Evolutionary conservation across 2,888 invertebrate genomes (phyloP).

Genomic region (Anticlea derivata): DNA sequence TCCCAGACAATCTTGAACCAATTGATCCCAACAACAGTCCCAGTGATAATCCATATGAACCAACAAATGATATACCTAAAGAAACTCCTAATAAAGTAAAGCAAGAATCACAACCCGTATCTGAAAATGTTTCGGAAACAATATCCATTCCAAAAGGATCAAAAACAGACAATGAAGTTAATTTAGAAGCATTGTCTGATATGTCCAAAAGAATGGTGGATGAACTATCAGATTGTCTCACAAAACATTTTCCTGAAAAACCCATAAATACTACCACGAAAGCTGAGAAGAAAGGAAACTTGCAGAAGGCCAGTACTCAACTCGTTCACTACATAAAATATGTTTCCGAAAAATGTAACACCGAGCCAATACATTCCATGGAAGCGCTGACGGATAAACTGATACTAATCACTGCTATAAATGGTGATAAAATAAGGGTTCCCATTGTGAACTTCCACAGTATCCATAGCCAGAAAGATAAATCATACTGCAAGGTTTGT

Average conservation of each 20-base stretch:
- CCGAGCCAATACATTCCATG: slow-evolving; percentile 18
- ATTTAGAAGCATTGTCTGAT: neutral
- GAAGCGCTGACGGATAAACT: slow-evolving; percentile 23
- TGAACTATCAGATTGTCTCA: neutral
- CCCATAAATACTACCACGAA: neutral
- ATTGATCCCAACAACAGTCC: neutral
- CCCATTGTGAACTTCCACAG: slow-evolving; percentile 36
- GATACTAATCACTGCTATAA: slow-evolving; percentile 30
- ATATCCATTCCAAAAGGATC: neutral
- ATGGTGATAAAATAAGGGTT: slow-evolving; percentile 32
- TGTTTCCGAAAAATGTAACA: slow-evolving; percentile 12
- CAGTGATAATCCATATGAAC: neutral
- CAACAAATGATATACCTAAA: neutral
- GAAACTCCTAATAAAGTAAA: neutral
- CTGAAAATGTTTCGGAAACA: neutral
- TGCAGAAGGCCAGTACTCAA: neutral
- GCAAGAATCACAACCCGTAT: neutral
- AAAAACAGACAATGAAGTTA: neutral
- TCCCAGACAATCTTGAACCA: neutral
- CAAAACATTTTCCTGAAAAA: neutral
- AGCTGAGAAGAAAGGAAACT: slow-evolving; percentile 1
- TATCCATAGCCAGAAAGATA: slow-evolving; percentile 28
- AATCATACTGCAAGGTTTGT: slow-evolving; percentile 27
- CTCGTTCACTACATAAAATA: slow-evolving; percentile 14
- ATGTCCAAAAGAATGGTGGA: neutral